Percentiles rank a stretch among this genome's conserved stretches.
Conservation (phyloP, 1,140 invertebrate species). For the Chironomus tepperi region DNA sequence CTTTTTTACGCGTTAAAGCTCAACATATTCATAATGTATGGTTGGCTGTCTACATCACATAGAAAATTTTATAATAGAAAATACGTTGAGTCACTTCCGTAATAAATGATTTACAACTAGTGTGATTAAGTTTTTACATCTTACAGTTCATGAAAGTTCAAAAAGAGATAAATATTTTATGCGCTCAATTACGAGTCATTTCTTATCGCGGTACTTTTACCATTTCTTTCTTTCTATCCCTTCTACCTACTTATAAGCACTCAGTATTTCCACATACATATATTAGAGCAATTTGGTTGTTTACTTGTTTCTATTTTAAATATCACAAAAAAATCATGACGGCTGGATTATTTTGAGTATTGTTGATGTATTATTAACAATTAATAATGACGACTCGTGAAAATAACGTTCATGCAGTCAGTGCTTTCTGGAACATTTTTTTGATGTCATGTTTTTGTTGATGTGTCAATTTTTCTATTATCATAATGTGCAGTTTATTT, state of each 20-base stretch:
- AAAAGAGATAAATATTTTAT: neutral
- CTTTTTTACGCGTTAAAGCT: neutral
- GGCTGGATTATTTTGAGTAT: no score
- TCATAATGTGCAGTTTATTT: neutral
- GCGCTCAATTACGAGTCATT: neutral
- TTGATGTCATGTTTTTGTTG: neutral
- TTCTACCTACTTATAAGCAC: no score
- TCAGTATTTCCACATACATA: no score
- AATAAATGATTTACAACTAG: neutral
- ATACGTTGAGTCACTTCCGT: neutral
- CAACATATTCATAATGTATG: neutral
- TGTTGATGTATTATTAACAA: no score
- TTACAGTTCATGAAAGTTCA: neutral
- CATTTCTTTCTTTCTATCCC: no score
- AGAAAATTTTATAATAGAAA: neutral
- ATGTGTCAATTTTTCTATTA: neutral
- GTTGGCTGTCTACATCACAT: neutral
- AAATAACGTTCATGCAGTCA: neutral
- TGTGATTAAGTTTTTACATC: neutral
- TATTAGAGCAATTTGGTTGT: no score
- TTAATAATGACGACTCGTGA: no score
- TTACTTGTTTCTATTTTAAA: no score
- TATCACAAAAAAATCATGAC: no score
- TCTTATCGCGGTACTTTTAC: no score
- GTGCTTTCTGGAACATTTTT: neutral